A percentile compares a stretch with the other conserved stretches of the same genome.
Conservation (phyloP, 1,140 invertebrate species). For the Anoplophora glabripennis region DNA sequence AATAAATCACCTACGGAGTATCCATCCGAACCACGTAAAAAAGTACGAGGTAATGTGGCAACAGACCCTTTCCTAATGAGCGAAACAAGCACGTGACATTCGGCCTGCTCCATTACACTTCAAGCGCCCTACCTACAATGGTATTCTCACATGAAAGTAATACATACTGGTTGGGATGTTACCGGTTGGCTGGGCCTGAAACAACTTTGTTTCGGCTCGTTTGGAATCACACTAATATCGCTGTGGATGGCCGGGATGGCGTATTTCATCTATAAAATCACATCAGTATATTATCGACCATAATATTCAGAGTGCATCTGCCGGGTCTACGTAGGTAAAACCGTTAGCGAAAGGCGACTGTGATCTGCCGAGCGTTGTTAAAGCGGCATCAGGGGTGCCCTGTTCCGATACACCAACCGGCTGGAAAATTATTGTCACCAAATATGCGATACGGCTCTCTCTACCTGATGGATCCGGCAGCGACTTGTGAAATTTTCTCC, state of each 20-base stretch:
- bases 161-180: conserved; percentile 13
- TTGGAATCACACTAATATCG: conserved; percentile 30
- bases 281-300: conserved; percentile 42
- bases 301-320: conserved; percentile 13
- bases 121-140: conserved; percentile 13
- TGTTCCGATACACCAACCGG: conserved; percentile 23
- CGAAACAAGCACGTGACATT: too few species aligned
- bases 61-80: too few species aligned
- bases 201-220: conserved; percentile 37
- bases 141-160: conserved; percentile 15
- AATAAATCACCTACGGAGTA: too few species aligned
- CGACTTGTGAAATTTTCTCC: conserved; percentile 12
- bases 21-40: too few species aligned
- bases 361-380: conserved; percentile 41
- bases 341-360: conserved; percentile 21
- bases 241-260: conserved; percentile 21
- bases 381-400: conserved; percentile 19
- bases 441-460: conserved; percentile 14
- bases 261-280: conserved; percentile 44
- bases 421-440: conserved; percentile 34
- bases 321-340: neutral
- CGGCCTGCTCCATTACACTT: neutral
- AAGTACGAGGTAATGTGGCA: too few species aligned
- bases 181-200: conserved; percentile 24
- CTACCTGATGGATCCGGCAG: conserved; percentile 1